Evolutionary conservation across 2,113 vertebrate species (phyloP).

Genomic region (Dasyornis broadbenti): DNA sequence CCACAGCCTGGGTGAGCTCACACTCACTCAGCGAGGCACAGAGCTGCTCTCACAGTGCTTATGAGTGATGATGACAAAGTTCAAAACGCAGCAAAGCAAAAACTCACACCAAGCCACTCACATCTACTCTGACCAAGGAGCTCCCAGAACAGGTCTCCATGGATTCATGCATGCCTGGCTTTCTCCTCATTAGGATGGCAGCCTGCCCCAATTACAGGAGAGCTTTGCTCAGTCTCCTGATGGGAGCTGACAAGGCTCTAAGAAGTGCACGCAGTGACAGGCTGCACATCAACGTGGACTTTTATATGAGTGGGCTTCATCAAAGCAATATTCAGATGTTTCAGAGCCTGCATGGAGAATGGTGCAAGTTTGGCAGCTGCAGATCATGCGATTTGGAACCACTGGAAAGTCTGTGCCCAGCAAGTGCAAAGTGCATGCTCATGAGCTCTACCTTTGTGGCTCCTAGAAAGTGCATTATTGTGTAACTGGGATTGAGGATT

Average conservation of each 20-base stretch:
- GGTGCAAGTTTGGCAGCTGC: conserved; percentile 9
- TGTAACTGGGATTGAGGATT: conserved; percentile 99
- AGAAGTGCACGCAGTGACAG: background rate
- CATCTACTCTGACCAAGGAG: background rate
- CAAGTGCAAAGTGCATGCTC: conserved; percentile 73
- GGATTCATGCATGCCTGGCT: conserved; percentile 64
- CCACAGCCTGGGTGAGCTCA: background rate
- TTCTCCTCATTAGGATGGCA: conserved; percentile 32
- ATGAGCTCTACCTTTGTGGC: conserved; percentile 92
- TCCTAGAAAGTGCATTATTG: conserved; percentile 99
- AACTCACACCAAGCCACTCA: conserved; percentile 42
- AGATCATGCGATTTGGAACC: conserved; percentile 59
- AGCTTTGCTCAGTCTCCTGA: conserved; percentile 17
- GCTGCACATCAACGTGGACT: background rate
- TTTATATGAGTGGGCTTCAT: conserved; percentile 16
- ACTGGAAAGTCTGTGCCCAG: conserved; percentile 51
- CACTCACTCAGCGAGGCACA: background rate
- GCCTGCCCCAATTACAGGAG: background rate
- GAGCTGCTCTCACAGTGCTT: background rate
- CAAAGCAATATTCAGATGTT: conserved; percentile 40
- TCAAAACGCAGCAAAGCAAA: conserved; percentile 19
- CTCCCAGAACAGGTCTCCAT: conserved; percentile 16
- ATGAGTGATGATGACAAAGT: background rate
- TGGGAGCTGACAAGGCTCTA: conserved; percentile 3
- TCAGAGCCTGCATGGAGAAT: conserved; percentile 46